Percentiles rank a stretch among this genome's conserved stretches.
Conservation (phyloP, 2,113 vertebrate genomes). For the Myodes glareolus region DNA sequence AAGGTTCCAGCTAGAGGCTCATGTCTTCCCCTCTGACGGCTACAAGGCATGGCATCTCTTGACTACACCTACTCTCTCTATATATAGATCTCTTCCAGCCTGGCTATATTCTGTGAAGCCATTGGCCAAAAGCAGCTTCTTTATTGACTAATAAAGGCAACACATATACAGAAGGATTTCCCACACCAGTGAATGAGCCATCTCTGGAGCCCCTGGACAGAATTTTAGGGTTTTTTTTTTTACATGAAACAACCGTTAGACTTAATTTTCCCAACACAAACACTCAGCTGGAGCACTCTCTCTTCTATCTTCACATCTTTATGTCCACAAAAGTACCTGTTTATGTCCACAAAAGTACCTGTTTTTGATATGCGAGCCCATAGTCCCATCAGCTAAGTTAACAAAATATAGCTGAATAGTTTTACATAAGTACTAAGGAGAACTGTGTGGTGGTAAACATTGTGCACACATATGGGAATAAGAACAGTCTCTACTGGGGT, state of each 20-base stretch:
- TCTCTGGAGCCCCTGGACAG: background rate
- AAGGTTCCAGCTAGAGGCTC: too few relatives aligned
- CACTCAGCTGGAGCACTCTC: background rate
- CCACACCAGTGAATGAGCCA: too few relatives aligned
- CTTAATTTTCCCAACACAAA: background rate
- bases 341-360: conserved; percentile 6
- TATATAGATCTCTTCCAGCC: too few relatives aligned
- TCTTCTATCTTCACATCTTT: conserved; percentile 24
- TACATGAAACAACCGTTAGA: conserved; percentile 28
- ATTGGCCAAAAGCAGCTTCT: too few relatives aligned
- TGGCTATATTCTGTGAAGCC: too few relatives aligned
- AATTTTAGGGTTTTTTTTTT: conserved; percentile 36
- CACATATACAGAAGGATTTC: too few relatives aligned
- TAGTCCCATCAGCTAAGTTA: background rate
- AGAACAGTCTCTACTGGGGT: background rate
- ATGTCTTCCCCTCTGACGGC: too few relatives aligned
- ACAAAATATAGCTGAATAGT: conserved; percentile 9
- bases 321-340: conserved; percentile 8
- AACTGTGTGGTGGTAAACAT: background rate
- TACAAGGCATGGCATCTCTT: too few relatives aligned
- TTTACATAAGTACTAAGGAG: background rate
- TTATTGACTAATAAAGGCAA: too few relatives aligned
- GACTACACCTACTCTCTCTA: too few relatives aligned
- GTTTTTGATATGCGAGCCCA: background rate
- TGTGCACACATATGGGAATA: background rate